Conservation (phyloP, 2,797 vertebrate genomes). For the Lates japonicus region DNA sequence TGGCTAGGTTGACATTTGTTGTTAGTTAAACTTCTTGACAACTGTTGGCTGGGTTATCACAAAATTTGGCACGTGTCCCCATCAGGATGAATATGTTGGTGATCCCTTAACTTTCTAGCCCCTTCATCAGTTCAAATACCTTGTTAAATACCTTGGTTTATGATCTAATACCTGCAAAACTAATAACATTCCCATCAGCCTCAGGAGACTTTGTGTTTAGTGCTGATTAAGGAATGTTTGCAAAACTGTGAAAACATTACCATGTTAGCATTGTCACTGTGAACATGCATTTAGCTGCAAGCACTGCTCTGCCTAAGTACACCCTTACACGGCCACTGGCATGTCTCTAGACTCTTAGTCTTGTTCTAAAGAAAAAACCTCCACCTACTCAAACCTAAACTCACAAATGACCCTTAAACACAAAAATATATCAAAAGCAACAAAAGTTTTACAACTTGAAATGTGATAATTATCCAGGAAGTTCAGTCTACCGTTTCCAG, state of each 20-base stretch:
- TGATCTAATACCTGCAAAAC: neutral
- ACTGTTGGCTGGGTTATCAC: neutral
- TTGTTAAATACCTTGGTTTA: neutral
- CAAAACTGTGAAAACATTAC: neutral
- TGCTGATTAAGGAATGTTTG: too few relatives aligned
- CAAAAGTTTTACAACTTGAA: constrained; percentile 46
- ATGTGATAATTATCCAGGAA: constrained; percentile 68
- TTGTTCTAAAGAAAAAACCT: neutral
- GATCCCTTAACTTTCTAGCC: neutral
- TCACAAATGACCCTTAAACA: constrained; percentile 4
- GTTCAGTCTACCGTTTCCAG: constrained; percentile 37
- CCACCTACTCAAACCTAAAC: constrained; percentile 6
- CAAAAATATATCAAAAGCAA: constrained; percentile 25
- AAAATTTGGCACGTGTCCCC: too few relatives aligned
- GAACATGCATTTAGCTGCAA: neutral
- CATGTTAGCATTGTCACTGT: neutral
- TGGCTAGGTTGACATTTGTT: neutral
- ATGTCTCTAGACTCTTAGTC: neutral
- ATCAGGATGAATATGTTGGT: too few relatives aligned
- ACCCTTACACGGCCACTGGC: neutral
- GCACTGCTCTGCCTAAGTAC: neutral
- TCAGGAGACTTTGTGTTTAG: too few relatives aligned
- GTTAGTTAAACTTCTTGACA: neutral
- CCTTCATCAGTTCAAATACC: neutral
- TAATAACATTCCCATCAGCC: neutral